Percentiles rank a stretch among this genome's conserved stretches.
These are phyloP conservation scores for Camponotus fellah DNA, from an alignment of 2,888 invertebrate species.

Conservation along the genomic window DNA sequence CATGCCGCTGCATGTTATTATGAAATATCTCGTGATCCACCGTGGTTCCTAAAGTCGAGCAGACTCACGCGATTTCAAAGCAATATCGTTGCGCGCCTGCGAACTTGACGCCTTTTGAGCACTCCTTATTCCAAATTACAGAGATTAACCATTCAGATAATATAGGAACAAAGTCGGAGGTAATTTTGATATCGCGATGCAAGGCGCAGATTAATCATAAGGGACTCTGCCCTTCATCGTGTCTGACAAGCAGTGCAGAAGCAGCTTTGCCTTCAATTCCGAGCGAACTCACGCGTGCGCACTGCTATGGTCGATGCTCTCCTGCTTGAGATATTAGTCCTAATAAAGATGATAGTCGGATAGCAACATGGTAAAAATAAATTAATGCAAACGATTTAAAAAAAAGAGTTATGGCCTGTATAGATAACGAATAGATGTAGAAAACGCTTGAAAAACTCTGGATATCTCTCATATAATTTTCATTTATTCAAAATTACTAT, in stretches of 20 bases:
- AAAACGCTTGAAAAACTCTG: not conserved
- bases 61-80: conserved; percentile 45
- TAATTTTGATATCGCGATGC: conserved; percentile 47
- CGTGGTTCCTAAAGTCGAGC: conserved; percentile 14
- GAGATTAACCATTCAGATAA: conserved; percentile 47
- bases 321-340: conserved; percentile 13
- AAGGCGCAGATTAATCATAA: conserved; percentile 53
- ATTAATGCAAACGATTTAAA: not conserved
- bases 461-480: not conserved
- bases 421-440: too few species aligned
- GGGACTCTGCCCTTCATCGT: conserved; percentile 39
- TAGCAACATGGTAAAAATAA: not conserved
- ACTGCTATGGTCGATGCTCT: conserved; percentile 7
- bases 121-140: conserved; percentile 35
- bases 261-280: conserved; percentile 19
- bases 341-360: conserved; percentile 40
- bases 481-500: not conserved
- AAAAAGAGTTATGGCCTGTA: not conserved
- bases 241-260: conserved; percentile 14
- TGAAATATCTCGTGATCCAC: conserved; percentile 33
- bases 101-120: conserved; percentile 47
- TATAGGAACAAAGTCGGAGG: conserved; percentile 39
- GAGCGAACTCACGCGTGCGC: conserved; percentile 38
- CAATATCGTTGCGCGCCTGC: conserved; percentile 14
- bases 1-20: conserved; percentile 30